A percentile compares a stretch with the other conserved stretches of the same genome.
Conservation (phyloP, 2,113 vertebrate species). For the Malurus cyaneus region DNA sequence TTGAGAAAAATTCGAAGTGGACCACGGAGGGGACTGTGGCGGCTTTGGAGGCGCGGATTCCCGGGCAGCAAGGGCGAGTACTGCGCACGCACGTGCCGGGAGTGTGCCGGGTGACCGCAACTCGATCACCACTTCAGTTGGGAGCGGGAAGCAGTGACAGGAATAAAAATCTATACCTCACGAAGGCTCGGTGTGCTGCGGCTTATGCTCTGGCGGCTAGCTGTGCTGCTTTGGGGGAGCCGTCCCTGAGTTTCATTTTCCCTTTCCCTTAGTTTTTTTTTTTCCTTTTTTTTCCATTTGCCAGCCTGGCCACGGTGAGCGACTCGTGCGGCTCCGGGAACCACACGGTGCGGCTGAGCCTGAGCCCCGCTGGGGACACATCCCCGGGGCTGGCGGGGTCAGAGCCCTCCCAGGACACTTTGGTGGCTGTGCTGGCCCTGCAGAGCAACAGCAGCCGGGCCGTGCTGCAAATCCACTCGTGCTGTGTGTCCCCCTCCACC, state of each 20-base stretch:
- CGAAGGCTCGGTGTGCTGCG: no score
- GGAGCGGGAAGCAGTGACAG: no score
- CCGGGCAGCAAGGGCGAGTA: no score
- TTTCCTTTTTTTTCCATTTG: neutral
- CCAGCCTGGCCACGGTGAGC: conserved; percentile 68
- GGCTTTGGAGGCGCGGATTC: no score
- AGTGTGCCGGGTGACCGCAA: no score
- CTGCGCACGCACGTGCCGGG: no score
- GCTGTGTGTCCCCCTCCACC: conserved; percentile 65
- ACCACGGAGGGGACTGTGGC: no score
- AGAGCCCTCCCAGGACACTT: conserved; percentile 19
- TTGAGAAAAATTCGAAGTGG: no score
- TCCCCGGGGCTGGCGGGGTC: rapidly evolving
- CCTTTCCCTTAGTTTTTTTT: neutral
- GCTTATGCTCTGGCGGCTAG: no score
- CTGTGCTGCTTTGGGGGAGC: neutral
- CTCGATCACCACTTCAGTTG: no score
- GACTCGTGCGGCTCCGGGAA: conserved; percentile 74
- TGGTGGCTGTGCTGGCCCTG: conserved; percentile 63
- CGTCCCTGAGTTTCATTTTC: neutral
- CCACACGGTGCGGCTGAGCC: conserved; percentile 75
- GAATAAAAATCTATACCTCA: no score
- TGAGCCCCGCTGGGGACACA: neutral
- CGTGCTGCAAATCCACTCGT: conserved; percentile 68
- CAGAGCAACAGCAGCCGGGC: conserved; percentile 72